phyloP scores from a whole-genome alignment of 2,888 invertebrate species.

The Andrena haemorrhoa region DNA sequence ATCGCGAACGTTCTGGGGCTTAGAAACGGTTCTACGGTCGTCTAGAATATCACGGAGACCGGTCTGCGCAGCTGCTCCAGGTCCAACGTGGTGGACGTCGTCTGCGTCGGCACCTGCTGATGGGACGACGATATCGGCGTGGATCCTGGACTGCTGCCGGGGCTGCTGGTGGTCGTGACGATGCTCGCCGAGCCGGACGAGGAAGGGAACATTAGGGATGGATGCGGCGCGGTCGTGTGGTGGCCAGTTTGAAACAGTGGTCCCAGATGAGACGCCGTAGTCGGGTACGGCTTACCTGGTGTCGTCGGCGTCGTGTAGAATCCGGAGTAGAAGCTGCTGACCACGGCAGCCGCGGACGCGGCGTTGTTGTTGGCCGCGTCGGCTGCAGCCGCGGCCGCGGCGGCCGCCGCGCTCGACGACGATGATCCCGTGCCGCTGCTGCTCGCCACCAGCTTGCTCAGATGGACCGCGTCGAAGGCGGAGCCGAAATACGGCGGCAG shows the following conservation, averaged over 20 bases:
- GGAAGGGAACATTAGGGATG: conserved; percentile 81
- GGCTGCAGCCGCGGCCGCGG: conserved; percentile 85
- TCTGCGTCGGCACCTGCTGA: conserved; percentile 84
- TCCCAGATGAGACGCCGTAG: conserved; percentile 65
- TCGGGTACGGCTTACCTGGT: conserved; percentile 85
- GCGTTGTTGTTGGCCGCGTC: conserved; percentile 85
- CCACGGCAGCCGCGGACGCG: conserved; percentile 86
- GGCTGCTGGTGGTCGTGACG: conserved; percentile 70
- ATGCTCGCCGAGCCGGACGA: conserved; percentile 52
- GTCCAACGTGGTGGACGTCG: conserved; percentile 85
- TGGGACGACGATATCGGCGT: conserved; percentile 72
- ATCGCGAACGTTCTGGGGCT: conserved; percentile 3
- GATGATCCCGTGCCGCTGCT: conserved; percentile 68
- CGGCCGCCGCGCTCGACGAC: conserved; percentile 84
- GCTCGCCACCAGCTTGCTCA: conserved; percentile 87
- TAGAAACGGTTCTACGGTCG: neutral
- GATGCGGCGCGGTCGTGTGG: conserved; percentile 85
- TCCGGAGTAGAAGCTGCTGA: conserved; percentile 90
- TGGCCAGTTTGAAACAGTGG: conserved; percentile 67
- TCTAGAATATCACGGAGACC: conserved; percentile 90
- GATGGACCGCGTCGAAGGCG: conserved; percentile 89
- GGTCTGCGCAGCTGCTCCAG: conserved; percentile 88
- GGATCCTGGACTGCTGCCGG: conserved; percentile 77
- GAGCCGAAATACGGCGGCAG: conserved; percentile 92
- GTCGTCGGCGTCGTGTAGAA: conserved; percentile 87